phyloP scores from a whole-genome alignment of 2,888 invertebrate species.

The Amblyjoppa proteus region DNA sequence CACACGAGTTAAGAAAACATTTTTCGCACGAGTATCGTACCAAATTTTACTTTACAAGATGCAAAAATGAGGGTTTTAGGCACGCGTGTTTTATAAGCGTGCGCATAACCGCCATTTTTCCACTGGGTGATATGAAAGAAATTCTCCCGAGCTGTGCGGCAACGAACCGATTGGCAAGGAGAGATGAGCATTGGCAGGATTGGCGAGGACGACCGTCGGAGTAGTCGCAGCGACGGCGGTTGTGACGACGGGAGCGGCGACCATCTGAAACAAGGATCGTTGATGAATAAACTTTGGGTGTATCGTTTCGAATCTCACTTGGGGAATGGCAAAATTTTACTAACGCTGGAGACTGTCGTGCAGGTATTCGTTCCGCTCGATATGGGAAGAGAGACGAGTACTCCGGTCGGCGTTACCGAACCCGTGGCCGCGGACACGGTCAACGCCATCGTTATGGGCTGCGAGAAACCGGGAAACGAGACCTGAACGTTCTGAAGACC shows the following conservation, averaged over 20 bases:
- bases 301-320: background rate
- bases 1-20: too few species aligned
- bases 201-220: constrained; percentile 84
- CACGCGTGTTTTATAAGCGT: too few species aligned
- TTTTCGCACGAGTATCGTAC: too few species aligned
- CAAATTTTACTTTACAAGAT: too few species aligned
- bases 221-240: constrained; percentile 82
- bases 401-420: constrained; percentile 86
- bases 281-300: background rate
- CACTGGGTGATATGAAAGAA: background rate
- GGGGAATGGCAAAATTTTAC: constrained; percentile 63
- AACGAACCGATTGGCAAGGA: constrained; percentile 83
- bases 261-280: constrained; percentile 79
- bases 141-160: background rate
- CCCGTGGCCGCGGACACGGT: constrained; percentile 89
- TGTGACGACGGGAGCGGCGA: constrained; percentile 82
- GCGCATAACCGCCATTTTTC: background rate
- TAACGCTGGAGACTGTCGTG: constrained; percentile 84
- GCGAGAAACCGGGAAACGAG: constrained; percentile 94
- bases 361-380: constrained; percentile 84
- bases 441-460: constrained; percentile 93
- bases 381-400: constrained; percentile 90
- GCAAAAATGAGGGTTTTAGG: too few species aligned
- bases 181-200: constrained; percentile 84
- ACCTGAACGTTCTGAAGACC: constrained; percentile 92